Conservation (phyloP, 1,140 invertebrate genomes). For the Sycophila sp. region DNA sequence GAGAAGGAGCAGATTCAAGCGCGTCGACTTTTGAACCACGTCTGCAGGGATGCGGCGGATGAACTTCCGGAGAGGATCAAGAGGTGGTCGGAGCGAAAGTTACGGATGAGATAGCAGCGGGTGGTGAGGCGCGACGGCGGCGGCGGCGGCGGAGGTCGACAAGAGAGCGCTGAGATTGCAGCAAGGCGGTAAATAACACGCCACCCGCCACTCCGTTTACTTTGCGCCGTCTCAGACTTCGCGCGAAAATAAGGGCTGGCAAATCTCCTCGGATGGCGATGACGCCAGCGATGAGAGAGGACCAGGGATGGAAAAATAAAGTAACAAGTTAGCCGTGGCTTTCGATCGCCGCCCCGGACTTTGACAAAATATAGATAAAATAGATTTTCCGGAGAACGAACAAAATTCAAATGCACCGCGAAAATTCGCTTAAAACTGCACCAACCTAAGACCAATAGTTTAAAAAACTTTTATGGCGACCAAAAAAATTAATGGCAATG, state of each 20-base stretch:
- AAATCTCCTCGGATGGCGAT: no score
- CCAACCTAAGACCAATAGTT: no score
- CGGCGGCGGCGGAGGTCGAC: constrained; percentile 44
- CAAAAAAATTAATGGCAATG: constrained; percentile 22
- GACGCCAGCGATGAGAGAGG: no score
- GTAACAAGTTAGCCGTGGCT: no score
- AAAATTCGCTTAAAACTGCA: no score
- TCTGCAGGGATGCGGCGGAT: neutral
- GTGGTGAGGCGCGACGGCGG: neutral
- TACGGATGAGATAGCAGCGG: constrained; percentile 23
- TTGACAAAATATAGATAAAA: neutral
- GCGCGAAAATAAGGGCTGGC: no score
- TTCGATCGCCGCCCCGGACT: constrained; percentile 35
- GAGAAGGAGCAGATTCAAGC: constrained; percentile 12
- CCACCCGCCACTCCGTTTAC: constrained; percentile 58
- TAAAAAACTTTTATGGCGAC: neutral
- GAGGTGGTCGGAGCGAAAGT: neutral
- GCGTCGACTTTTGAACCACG: constrained; percentile 25
- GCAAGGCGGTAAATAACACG: constrained; percentile 60
- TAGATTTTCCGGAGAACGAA: no score
- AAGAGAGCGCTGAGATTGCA: constrained; percentile 52
- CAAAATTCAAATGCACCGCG: no score
- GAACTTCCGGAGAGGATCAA: constrained; percentile 10
- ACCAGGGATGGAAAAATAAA: no score
- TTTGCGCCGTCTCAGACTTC: no score